Percentiles rank a stretch among this genome's conserved stretches.
Conservation (phyloP, 1,140 invertebrate species). For the Panulirus ornatus region DNA sequence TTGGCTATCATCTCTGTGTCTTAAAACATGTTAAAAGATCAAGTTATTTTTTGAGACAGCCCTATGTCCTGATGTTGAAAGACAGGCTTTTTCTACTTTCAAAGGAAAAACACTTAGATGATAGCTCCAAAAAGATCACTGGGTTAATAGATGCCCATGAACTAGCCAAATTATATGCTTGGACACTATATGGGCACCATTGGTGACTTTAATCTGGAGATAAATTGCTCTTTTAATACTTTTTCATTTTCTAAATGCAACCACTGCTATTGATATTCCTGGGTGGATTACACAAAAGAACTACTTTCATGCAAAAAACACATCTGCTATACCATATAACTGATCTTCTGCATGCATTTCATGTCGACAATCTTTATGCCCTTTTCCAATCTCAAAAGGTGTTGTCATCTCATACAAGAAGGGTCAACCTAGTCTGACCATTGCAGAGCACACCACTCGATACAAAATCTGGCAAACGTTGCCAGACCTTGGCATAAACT, state of each 20-base stretch:
- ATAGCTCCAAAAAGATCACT: background rate
- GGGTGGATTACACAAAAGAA: background rate
- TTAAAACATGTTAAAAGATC: background rate
- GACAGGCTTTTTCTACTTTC: background rate
- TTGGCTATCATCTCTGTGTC: constrained; percentile 24
- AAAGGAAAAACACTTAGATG: background rate
- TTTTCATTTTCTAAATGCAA: background rate
- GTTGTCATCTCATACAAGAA: too few relatives aligned
- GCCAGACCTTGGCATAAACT: too few relatives aligned
- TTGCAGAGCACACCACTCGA: background rate
- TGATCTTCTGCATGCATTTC: background rate
- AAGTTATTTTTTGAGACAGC: background rate
- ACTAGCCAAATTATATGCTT: background rate
- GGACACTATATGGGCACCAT: background rate
- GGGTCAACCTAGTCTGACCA: background rate
- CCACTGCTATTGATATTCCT: background rate
- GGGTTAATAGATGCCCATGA: background rate
- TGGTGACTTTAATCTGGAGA: background rate
- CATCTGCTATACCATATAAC: background rate
- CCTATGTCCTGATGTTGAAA: background rate
- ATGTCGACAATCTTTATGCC: background rate
- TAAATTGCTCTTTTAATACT: too few relatives aligned
- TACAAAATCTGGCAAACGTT: background rate
- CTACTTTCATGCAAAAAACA: background rate
- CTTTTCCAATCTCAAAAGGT: too few relatives aligned